Percentiles rank a stretch among this genome's conserved stretches.
Conservation (phyloP, 2,797 vertebrate genomes). For the Parambassis ranga region DNA sequence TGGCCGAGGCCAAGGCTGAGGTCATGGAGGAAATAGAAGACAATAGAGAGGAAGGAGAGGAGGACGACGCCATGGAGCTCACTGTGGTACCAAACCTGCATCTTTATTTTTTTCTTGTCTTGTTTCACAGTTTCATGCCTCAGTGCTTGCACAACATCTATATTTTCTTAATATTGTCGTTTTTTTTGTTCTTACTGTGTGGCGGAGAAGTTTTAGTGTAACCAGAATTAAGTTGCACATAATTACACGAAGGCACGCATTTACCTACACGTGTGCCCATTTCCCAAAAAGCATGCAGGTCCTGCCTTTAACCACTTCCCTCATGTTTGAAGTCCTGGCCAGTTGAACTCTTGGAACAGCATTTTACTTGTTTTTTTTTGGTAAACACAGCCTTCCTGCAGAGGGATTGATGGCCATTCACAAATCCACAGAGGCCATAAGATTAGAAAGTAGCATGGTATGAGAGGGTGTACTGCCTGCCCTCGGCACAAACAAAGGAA, state of each 20-base stretch:
- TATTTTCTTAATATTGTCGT: too few species aligned
- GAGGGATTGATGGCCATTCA: slow-evolving; percentile 17
- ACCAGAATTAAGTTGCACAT: neutral
- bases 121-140: too few species aligned
- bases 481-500: slow-evolving; percentile 62
- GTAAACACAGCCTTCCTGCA: slow-evolving; percentile 25
- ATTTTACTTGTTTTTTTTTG: neutral
- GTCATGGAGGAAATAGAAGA: slow-evolving; percentile 98
- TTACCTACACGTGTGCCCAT: neutral
- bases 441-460: slow-evolving; percentile 55
- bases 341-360: slow-evolving; percentile 1
- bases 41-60: slow-evolving; percentile 89
- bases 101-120: neutral
- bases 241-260: neutral
- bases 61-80: slow-evolving; percentile 82
- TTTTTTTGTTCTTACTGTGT: neutral
- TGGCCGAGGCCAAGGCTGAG: slow-evolving; percentile 97
- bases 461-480: slow-evolving; percentile 9
- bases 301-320: neutral
- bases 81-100: slow-evolving; percentile 70
- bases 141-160: too few species aligned
- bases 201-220: neutral
- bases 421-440: slow-evolving; percentile 16
- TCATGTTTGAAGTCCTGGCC: neutral
- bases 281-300: neutral